Conservation (phyloP, 2,888 invertebrate species). For the Drosophila anomalata region DNA sequence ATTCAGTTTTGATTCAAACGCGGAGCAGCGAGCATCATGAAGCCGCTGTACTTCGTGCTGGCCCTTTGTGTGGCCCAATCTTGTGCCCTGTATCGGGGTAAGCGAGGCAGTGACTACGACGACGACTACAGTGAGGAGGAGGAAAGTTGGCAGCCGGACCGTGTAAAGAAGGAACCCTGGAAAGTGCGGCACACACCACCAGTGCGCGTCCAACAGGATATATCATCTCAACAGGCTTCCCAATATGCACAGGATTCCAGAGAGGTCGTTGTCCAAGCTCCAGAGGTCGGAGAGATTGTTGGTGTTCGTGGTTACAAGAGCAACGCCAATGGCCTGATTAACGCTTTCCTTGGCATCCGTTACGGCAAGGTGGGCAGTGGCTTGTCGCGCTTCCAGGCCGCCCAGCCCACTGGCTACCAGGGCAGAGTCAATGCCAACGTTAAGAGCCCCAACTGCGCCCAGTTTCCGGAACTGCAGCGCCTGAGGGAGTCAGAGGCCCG, state of each 20-base stretch:
- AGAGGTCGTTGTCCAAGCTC: slow-evolving; percentile 56
- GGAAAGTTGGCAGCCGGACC: slow-evolving; percentile 44
- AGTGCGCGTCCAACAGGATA: not conserved
- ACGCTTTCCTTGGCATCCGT: slow-evolving; percentile 78
- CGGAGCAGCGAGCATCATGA: slow-evolving; percentile 58
- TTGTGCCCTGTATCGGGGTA: slow-evolving; percentile 16
- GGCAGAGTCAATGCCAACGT: slow-evolving; percentile 71
- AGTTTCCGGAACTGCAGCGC: slow-evolving; percentile 75
- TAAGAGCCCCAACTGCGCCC: slow-evolving; percentile 75
- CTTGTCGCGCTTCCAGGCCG: slow-evolving; percentile 79
- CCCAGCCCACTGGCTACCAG: slow-evolving; percentile 39
- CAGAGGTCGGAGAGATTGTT: slow-evolving; percentile 72
- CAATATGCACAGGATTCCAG: slow-evolving; percentile 9
- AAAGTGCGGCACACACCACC: not conserved
- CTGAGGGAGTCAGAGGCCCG: slow-evolving; percentile 66
- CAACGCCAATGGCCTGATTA: slow-evolving; percentile 70
- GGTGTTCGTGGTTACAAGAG: slow-evolving; percentile 67
- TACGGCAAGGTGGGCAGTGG: slow-evolving; percentile 77
- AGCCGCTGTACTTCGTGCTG: slow-evolving; percentile 40
- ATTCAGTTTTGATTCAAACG: slow-evolving; percentile 61
- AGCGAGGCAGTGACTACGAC: slow-evolving; percentile 17
- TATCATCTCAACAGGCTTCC: not conserved
- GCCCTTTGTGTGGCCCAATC: slow-evolving; percentile 36
- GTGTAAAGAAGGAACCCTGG: slow-evolving; percentile 45
- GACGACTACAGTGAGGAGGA: slow-evolving; percentile 31